These are phyloP conservation scores for Pocillopora verrucosa DNA, from an alignment of 64 coral and sea anemone genomes.

Conservation along the genomic window DNA sequence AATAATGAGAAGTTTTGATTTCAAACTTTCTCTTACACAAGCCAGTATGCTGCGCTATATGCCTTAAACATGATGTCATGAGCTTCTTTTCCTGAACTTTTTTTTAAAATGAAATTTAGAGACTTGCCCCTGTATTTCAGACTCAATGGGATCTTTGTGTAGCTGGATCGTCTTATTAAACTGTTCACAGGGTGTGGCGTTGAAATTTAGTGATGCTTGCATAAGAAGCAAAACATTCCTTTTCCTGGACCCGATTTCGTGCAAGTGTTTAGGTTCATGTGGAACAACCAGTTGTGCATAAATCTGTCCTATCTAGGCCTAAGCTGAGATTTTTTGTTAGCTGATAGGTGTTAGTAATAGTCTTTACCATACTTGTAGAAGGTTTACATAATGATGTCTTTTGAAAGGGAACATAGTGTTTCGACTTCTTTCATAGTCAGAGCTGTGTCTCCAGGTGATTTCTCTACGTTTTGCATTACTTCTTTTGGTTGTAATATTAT, in stretches of 20 bases:
- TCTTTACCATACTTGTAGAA: slow-evolving; percentile 42
- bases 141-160: slow-evolving; percentile 26
- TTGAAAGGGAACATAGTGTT: too few relatives aligned
- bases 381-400: slow-evolving; percentile 31
- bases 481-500: slow-evolving; percentile 6
- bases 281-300: too few relatives aligned
- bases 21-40: slow-evolving; percentile 26
- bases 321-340: slow-evolving; percentile 35
- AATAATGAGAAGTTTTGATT: slow-evolving; percentile 42
- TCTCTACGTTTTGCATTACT: not conserved
- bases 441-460: not conserved
- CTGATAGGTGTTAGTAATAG: slow-evolving; percentile 35
- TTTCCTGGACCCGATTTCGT: too few relatives aligned
- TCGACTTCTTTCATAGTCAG: not conserved
- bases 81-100: slow-evolving; percentile 45
- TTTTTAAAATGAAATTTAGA: slow-evolving; percentile 28
- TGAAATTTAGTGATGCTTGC: too few relatives aligned
- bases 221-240: too few relatives aligned
- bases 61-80: slow-evolving; percentile 48
- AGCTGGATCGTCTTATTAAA: not conserved
- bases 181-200: too few relatives aligned
- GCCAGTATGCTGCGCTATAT: slow-evolving; percentile 37
- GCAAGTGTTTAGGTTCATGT: too few relatives aligned
- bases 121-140: slow-evolving; percentile 38
- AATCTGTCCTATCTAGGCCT: slow-evolving; percentile 5